Evolutionary conservation across 2,888 invertebrate species (phyloP), one percentile per base, ranked within the genome.

Genomic region (Ichneumoninae sp.): DNA sequence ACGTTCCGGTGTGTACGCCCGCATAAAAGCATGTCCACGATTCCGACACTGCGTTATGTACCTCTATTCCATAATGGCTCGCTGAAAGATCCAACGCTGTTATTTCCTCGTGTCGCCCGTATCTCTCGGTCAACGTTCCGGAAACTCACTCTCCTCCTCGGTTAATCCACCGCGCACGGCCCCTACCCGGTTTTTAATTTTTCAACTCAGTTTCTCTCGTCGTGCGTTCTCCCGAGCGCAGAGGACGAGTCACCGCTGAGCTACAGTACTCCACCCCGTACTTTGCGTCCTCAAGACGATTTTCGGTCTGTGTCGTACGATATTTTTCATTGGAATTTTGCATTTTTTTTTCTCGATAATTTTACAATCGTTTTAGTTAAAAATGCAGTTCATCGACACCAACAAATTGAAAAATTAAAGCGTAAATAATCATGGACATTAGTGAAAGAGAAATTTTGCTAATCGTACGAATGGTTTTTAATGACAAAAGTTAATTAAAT

Each of bases 191-290:
- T 70, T 60, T 52, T 52, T 47, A 52, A 40, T 72, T 60, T 52
- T 69, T 68, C 76, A 52, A 54, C 74, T 76, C 66, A 57, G 71
- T 80, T 80, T 66, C 80, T 60, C 66, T 57, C 65, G 69, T 60
- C 84, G 84, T 57, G 75, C 81, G 84, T 74, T 81, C 81, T 66
- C 70, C 57, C 74, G 81, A 84, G 77, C 81, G 74, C 81, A 65
- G 70, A 81, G 65, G 72, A 57, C 70, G 60, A 44, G 22, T 50
- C 47, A n/a, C 52, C 22, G n/a, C n/a, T 33, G 47, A 30, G 3
- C 13, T 19, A 33, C 66, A 16, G 71, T 65, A 52, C 68, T 50
- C n/a, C n/a, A 80, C 33, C 52, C 52, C 19, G 6, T 33, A 26
- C 44, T 22, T 69, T 62, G 65, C 74, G 69, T n/a, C 19, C 36